A percentile compares a stretch with the other conserved stretches of the same genome.
phyloP scores from a whole-genome alignment of 30 jellyfish, hydroid and myxozoan species.

The Catostylus mosaicus region DNA sequence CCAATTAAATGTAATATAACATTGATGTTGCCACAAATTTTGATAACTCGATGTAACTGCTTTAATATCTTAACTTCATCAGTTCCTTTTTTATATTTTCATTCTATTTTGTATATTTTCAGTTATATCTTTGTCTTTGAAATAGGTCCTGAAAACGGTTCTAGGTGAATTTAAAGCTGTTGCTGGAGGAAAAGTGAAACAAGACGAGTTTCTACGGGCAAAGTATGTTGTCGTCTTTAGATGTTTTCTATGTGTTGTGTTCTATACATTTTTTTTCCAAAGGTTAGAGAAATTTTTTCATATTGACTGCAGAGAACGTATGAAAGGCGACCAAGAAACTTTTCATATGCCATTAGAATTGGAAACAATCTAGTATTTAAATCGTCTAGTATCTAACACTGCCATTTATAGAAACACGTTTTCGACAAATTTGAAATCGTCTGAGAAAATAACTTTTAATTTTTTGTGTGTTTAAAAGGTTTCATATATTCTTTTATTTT shows the following conservation, averaged over 20 bases:
- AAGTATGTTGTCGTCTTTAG: conserved; percentile 32
- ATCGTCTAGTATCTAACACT: background rate
- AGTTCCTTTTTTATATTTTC: too few relatives aligned
- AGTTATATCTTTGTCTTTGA: background rate
- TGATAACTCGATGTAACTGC: background rate
- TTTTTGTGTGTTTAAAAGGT: conserved; percentile 19
- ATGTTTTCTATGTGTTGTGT: background rate
- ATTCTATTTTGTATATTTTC: too few relatives aligned
- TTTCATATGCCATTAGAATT: background rate
- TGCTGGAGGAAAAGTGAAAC: conserved; percentile 72
- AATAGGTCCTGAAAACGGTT: conserved; percentile 80
- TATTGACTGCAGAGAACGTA: background rate
- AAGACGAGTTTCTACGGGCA: conserved; percentile 84
- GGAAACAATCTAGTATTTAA: background rate
- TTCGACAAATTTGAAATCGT: background rate
- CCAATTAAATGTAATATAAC: background rate
- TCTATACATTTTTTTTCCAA: background rate
- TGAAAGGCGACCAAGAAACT: background rate
- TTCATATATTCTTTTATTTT: background rate
- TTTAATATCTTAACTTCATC: too few relatives aligned
- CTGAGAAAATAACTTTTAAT: background rate
- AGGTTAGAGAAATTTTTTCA: background rate
- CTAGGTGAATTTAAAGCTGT: conserved; percentile 65
- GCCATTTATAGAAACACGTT: background rate
- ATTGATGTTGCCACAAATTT: background rate